Evolutionary conservation across 2,797 vertebrate genomes (phyloP).

Genomic region (Scolopax rusticola): DNA sequence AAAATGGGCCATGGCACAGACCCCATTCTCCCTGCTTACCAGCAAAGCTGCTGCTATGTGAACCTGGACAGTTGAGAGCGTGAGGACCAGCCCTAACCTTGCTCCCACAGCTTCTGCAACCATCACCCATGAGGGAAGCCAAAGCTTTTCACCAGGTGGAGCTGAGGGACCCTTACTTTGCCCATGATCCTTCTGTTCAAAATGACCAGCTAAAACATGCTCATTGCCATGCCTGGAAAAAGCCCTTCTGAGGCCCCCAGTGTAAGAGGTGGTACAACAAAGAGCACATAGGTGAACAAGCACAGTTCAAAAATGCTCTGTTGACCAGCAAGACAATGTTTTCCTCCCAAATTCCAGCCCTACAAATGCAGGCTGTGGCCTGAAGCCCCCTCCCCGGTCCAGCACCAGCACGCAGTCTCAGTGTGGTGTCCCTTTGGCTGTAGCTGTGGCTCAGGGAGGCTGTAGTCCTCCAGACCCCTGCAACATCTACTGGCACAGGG

Average conservation of each 20-base stretch:
- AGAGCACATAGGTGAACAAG: not conserved
- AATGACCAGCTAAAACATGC: not conserved
- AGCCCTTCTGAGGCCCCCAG: not conserved
- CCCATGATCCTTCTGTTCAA: not conserved
- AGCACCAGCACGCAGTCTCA: not conserved
- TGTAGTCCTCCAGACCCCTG: not conserved
- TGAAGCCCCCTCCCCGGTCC: not conserved
- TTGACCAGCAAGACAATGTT: not conserved
- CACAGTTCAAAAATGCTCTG: not conserved
- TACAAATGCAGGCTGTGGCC: not conserved
- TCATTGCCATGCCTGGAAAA: not conserved
- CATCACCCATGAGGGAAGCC: fast-evolving
- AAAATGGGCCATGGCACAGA: not conserved
- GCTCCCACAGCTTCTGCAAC: not conserved
- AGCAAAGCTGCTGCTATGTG: not conserved
- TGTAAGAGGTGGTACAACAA: not conserved
- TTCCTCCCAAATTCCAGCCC: not conserved
- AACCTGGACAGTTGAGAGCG: not conserved
- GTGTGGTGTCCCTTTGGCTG: not conserved
- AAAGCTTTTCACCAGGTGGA: not conserved
- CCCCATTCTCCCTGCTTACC: not conserved
- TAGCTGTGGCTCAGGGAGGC: not conserved
- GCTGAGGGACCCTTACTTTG: not conserved
- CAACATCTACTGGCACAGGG: not conserved
- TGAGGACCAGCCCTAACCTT: not conserved